Conservation (phyloP, 2,113 vertebrate genomes). For the Oophaga pumilio region DNA sequence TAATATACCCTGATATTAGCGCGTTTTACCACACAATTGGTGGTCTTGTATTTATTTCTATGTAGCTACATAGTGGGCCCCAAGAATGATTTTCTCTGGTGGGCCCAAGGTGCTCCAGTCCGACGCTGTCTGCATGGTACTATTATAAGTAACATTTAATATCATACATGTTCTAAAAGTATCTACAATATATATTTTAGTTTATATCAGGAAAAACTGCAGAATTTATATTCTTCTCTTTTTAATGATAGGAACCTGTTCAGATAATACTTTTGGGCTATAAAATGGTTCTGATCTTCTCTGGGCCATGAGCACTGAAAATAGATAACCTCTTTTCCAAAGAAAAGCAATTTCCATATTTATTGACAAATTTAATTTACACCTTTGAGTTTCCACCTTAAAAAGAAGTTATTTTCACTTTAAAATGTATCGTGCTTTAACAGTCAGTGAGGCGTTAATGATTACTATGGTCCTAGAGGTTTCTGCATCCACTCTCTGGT, state of each 20-base stretch:
- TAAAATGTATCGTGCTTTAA: constrained; percentile 59
- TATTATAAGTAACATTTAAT: neutral
- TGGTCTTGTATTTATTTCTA: too few relatives aligned
- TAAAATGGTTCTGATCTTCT: constrained; percentile 2
- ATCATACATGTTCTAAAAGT: neutral
- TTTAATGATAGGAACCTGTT: neutral
- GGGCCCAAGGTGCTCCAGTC: too few relatives aligned
- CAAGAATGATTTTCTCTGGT: too few relatives aligned
- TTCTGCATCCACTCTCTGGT: constrained; percentile 52
- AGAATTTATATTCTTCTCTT: neutral
- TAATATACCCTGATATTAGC: too few relatives aligned
- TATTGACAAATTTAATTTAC: constrained; percentile 68
- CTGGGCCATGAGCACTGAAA: neutral
- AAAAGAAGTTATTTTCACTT: constrained; percentile 58
- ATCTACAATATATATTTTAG: neutral
- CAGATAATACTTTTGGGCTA: neutral
- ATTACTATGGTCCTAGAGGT: constrained; percentile 59
- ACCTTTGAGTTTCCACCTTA: constrained; percentile 52
- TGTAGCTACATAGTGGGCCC: too few relatives aligned
- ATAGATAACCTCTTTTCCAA: constrained; percentile 32
- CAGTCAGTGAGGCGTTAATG: constrained; percentile 57
- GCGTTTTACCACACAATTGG: too few relatives aligned
- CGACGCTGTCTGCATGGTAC: neutral
- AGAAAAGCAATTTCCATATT: constrained; percentile 64
- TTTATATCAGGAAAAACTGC: neutral